Percentiles rank a stretch among this genome's conserved stretches.
phyloP scores from a whole-genome alignment of 2,113 vertebrate species.

The Cairina moschata region DNA sequence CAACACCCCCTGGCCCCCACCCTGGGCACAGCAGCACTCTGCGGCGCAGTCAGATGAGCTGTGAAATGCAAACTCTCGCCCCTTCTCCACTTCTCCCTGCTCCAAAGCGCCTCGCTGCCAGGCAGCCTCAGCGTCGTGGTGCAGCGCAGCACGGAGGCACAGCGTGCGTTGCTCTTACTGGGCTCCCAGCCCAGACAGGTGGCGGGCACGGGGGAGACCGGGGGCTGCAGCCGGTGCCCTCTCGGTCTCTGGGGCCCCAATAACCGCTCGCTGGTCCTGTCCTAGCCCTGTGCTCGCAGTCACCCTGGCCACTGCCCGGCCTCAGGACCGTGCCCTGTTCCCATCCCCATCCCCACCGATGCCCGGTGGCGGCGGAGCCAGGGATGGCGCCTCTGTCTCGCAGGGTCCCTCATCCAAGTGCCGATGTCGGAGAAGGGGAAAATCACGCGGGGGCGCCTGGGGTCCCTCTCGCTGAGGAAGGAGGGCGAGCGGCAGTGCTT shows the following conservation, averaged over 20 bases:
- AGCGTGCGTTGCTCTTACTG: fast-evolving
- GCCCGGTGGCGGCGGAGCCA: too few species aligned
- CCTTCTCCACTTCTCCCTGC: not conserved
- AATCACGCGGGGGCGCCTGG: conserved; percentile 92
- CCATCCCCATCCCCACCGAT: too few species aligned
- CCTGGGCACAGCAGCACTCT: fast-evolving
- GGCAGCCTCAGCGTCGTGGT: fast-evolving
- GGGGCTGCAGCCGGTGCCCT: fast-evolving
- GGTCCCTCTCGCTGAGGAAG: conserved; percentile 92
- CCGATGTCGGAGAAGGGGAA: conserved; percentile 97
- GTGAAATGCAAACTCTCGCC: fast-evolving
- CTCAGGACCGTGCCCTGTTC: fast-evolving
- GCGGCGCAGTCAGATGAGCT: fast-evolving
- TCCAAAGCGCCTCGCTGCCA: not conserved
- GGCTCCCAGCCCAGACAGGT: fast-evolving
- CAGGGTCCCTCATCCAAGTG: conserved; percentile 94
- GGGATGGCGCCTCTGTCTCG: not conserved
- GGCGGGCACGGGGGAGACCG: not conserved
- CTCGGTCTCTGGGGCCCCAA: fast-evolving
- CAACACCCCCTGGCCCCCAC: fast-evolving
- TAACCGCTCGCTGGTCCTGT: not conserved
- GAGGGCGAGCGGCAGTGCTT: conserved; percentile 97
- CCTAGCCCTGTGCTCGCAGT: not conserved
- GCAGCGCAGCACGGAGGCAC: fast-evolving
- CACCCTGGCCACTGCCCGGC: fast-evolving